Percentiles rank a stretch among this genome's conserved stretches.
Evolutionary conservation across 2,888 invertebrate genomes (phyloP).

Genomic region (Aphodius granarius): DNA sequence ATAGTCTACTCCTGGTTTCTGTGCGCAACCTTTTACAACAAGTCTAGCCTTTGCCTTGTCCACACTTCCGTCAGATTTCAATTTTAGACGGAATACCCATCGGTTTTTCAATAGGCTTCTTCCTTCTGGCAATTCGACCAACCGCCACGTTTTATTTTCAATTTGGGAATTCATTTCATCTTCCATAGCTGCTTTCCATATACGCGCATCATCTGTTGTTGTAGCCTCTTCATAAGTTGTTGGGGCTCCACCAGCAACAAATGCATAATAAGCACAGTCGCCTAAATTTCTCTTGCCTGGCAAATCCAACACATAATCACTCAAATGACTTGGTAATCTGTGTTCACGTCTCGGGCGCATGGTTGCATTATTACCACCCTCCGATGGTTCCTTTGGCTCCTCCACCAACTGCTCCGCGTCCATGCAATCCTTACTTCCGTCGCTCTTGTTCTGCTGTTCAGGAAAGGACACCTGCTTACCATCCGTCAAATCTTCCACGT

Average conservation of each 20-base stretch:
- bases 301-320: not conserved
- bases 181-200: constrained; percentile 31
- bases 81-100: constrained; percentile 41
- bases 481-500: not conserved
- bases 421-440: not conserved
- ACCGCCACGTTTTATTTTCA: constrained; percentile 40
- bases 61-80: constrained; percentile 37
- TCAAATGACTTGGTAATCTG: not conserved
- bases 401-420: too few species aligned
- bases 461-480: too few species aligned
- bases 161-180: constrained; percentile 39
- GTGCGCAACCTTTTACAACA: constrained; percentile 34
- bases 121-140: constrained; percentile 34
- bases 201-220: constrained; percentile 7
- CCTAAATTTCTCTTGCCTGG: not conserved
- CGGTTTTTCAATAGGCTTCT: constrained; percentile 36
- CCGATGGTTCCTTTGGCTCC: too few species aligned
- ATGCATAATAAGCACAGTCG: not conserved
- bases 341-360: not conserved
- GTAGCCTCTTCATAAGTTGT: constrained; percentile 13
- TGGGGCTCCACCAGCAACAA: not conserved
- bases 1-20: not conserved
- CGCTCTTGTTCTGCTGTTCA: not conserved
- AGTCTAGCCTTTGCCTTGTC: constrained; percentile 40
- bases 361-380: too few species aligned